Conservation (phyloP, 2,113 vertebrate genomes). For the Maccullochella peelii region DNA sequence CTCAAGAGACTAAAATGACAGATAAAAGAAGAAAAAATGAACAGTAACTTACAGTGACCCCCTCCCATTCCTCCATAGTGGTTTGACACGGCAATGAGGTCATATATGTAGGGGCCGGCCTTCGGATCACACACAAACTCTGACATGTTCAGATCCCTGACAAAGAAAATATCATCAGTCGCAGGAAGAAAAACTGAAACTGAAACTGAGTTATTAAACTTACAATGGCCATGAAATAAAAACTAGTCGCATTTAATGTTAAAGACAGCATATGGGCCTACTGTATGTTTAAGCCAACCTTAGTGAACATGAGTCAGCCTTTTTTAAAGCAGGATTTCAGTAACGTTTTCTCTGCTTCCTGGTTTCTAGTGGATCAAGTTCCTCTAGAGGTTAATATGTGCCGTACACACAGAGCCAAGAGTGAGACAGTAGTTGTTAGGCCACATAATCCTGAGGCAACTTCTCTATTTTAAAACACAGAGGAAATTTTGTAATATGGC, state of each 20-base stretch:
- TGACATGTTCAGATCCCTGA: constrained; percentile 94
- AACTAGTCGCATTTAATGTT: neutral
- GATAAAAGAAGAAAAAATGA: neutral
- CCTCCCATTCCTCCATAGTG: constrained; percentile 98
- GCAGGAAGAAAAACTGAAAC: neutral
- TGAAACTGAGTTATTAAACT: neutral
- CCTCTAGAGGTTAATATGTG: constrained; percentile 14
- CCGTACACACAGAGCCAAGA: neutral
- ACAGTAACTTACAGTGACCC: constrained; percentile 92
- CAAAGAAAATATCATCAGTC: constrained; percentile 33
- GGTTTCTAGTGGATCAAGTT: constrained; percentile 42
- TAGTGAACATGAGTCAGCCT: constrained; percentile 24
- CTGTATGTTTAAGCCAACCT: neutral
- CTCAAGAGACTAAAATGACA: neutral
- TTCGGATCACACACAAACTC: constrained; percentile 94
- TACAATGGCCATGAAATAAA: neutral
- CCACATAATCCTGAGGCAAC: constrained; percentile 4
- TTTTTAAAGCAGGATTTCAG: constrained; percentile 8
- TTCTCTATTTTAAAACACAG: constrained; percentile 28
- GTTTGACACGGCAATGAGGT: constrained; percentile 96
- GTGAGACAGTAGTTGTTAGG: neutral
- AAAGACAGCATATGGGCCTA: neutral
- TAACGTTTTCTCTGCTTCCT: constrained; percentile 13
- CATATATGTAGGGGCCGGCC: constrained; percentile 91
- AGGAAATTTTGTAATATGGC: neutral